phyloP scores from a whole-genome alignment of 2,113 vertebrate genomes.

The Boleophthalmus pectinirostris region DNA sequence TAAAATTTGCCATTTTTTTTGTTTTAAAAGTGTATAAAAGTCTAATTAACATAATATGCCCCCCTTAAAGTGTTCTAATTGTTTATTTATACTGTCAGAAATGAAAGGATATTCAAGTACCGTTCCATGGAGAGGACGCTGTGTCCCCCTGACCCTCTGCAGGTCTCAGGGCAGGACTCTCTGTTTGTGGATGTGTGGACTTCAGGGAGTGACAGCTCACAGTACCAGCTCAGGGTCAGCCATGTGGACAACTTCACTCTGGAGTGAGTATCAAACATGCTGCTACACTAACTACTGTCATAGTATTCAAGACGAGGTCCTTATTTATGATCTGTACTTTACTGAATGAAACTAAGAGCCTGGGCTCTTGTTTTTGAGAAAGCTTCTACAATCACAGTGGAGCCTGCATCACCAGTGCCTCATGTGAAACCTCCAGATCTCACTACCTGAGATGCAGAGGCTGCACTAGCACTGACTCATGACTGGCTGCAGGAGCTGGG shows the following conservation, averaged over 20 bases:
- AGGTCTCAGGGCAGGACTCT: constrained; percentile 83
- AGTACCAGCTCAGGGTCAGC: constrained; percentile 88
- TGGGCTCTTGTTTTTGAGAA: no score
- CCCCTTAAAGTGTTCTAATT: neutral
- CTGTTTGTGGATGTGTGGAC: constrained; percentile 96
- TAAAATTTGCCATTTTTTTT: no score
- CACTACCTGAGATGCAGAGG: no score
- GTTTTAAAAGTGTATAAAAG: no score
- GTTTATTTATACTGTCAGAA: constrained; percentile 68
- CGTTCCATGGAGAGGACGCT: constrained; percentile 90
- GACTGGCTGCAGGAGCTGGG: no score
- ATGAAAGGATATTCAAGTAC: constrained; percentile 93
- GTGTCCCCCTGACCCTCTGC: constrained; percentile 88
- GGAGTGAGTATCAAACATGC: constrained; percentile 76
- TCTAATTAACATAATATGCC: no score
- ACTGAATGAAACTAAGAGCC: no score
- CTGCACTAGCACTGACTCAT: no score
- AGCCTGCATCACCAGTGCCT: no score
- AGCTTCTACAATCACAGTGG: no score
- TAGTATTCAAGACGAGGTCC: neutral
- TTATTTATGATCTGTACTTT: neutral
- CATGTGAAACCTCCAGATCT: no score
- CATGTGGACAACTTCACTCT: constrained; percentile 89
- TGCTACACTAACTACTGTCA: neutral
- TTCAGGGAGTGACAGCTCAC: constrained; percentile 80